phyloP scores from a whole-genome alignment of 2,797 vertebrate species.

The Silurus aristotelis region DNA sequence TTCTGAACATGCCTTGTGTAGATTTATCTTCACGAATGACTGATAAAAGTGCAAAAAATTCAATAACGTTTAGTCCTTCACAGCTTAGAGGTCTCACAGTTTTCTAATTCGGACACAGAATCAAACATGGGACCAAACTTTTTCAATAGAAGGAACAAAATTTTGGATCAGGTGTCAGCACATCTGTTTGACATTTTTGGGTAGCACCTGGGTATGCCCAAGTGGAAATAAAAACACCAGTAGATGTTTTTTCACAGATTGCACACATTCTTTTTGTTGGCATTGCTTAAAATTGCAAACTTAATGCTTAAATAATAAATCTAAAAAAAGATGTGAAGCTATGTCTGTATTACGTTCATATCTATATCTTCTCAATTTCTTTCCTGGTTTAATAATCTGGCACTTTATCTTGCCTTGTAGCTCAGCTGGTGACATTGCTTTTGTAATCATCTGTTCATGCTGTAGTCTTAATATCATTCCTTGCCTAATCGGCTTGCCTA shows the following conservation, averaged over 20 bases:
- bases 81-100: neutral
- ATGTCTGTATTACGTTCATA: neutral
- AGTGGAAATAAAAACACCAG: neutral
- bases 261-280: neutral
- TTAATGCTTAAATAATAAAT: neutral
- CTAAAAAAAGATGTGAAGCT: conserved; percentile 5
- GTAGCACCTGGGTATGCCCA: conserved; percentile 18
- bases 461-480: conserved; percentile 61
- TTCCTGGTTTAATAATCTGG: conserved; percentile 1
- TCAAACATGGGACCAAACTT: conserved; percentile 36
- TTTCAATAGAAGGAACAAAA: conserved; percentile 24
- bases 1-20: conserved; percentile 2
- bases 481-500: conserved; percentile 75
- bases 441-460: conserved; percentile 72
- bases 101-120: conserved; percentile 25
- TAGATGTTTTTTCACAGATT: conserved; percentile 21
- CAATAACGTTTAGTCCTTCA: neutral
- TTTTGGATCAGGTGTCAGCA: conserved; percentile 33
- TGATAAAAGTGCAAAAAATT: conserved; percentile 14
- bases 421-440: conserved; percentile 51
- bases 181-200: conserved; percentile 14
- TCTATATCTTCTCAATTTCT: conserved; percentile 31
- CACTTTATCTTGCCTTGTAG: conserved; percentile 33
- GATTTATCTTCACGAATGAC: conserved; percentile 18
- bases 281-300: neutral